These are phyloP conservation scores for Reticulitermes lucifugus DNA, from an alignment of 2,888 invertebrate genomes.

Conservation along the genomic window DNA sequence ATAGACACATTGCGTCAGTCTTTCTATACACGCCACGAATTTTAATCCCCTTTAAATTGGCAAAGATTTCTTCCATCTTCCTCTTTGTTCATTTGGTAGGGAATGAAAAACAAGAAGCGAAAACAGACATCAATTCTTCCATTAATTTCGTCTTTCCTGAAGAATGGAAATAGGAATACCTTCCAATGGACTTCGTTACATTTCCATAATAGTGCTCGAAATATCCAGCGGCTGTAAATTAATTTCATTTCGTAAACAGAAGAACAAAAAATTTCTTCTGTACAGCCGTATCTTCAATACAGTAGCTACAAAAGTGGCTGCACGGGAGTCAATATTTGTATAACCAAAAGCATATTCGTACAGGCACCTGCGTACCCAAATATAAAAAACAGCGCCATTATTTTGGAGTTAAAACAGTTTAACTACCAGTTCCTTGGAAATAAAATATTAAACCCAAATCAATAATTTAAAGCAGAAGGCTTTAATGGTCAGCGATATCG, in stretches of 20 bases:
- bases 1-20: background rate
- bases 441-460: no score
- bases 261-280: background rate
- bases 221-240: background rate
- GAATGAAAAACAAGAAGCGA: background rate
- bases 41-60: conserved; percentile 26
- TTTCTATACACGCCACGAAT: background rate
- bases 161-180: background rate
- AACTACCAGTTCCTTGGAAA: no score
- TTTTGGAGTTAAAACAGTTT: no score
- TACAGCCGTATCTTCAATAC: background rate
- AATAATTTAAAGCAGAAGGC: no score
- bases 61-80: background rate
- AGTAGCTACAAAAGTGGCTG: background rate
- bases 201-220: background rate
- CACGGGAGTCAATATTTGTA: no score
- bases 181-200: background rate
- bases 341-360: no score
- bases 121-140: conserved; percentile 31
- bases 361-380: no score
- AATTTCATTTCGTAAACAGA: conserved; percentile 7
- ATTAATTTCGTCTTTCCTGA: background rate
- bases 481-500: no score
- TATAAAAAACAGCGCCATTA: no score
- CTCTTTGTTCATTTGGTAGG: background rate